These are phyloP conservation scores for Moxostoma hubbsi DNA, from an alignment of 2,797 vertebrate genomes.

Conservation along the genomic window DNA sequence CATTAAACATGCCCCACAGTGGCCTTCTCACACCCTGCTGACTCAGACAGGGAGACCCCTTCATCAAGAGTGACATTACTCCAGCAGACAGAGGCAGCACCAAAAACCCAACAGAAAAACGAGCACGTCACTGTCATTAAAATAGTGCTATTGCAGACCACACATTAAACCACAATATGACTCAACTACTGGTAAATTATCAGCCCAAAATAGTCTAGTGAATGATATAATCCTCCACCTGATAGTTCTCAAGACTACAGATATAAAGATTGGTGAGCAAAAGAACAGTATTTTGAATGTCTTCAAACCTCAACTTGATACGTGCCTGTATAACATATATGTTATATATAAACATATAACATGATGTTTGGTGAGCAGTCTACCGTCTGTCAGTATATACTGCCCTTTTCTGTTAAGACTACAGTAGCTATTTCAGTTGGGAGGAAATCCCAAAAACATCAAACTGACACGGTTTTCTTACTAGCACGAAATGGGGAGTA, in stretches of 20 bases:
- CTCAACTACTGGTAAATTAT: neutral
- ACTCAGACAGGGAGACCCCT: slow-evolving; percentile 1
- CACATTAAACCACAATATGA: neutral
- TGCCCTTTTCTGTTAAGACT: no score
- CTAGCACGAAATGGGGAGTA: neutral
- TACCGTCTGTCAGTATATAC: neutral
- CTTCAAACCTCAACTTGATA: neutral
- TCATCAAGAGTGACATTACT: neutral
- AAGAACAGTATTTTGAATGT: no score
- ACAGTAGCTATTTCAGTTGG: no score
- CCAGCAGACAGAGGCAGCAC: neutral
- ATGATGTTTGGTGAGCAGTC: neutral
- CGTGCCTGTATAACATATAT: neutral
- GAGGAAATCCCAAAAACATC: neutral
- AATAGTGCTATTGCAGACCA: neutral
- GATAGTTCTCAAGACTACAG: neutral
- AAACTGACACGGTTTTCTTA: neutral
- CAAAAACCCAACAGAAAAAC: neutral
- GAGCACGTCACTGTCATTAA: neutral
- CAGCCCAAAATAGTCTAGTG: neutral
- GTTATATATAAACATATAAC: no score
- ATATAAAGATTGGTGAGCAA: neutral
- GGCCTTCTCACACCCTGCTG: neutral
- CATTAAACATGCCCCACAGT: neutral
- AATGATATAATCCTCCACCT: neutral